These are phyloP conservation scores for Drosophila sechellia DNA, from an alignment of 1,140 invertebrate species.

Conservation along the genomic window DNA sequence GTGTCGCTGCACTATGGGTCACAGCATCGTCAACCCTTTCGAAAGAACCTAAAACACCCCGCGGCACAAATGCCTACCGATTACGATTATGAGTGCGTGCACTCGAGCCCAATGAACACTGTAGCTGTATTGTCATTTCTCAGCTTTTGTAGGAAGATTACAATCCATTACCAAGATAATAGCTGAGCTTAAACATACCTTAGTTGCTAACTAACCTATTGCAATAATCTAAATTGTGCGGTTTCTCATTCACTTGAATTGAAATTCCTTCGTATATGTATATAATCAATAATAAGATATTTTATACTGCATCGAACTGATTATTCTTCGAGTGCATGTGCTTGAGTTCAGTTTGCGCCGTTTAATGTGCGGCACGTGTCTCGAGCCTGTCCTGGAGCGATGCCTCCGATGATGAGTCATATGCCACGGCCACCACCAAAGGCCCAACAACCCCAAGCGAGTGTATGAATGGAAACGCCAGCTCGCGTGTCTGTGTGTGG, in stretches of 20 bases:
- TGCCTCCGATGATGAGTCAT: conserved; percentile 55
- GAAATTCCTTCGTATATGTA: too few species aligned
- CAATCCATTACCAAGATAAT: too few species aligned
- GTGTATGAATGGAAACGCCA: conserved; percentile 17
- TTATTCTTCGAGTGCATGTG: conserved; percentile 15
- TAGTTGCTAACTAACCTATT: too few species aligned
- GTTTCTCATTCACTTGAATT: too few species aligned
- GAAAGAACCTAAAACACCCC: not conserved
- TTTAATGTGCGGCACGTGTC: conserved; percentile 49
- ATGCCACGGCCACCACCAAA: conserved; percentile 51
- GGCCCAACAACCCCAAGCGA: conserved; percentile 44
- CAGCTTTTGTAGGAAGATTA: too few species aligned
- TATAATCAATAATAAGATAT: too few species aligned
- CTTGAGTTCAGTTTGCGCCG: conserved; percentile 22
- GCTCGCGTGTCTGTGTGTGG: conserved; percentile 30
- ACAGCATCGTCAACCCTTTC: conserved; percentile 12
- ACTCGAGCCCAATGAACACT: not conserved
- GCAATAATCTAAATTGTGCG: too few species aligned
- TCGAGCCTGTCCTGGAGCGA: conserved; percentile 28
- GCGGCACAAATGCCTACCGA: conserved; percentile 5
- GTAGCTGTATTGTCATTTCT: too few species aligned
- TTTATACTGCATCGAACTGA: not conserved
- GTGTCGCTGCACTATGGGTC: conserved; percentile 1
- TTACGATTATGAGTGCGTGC: conserved; percentile 1
- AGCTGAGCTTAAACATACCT: too few species aligned